These are phyloP conservation scores for Nebria ingens DNA, from an alignment of 1,140 invertebrate species.

Conservation along the genomic window DNA sequence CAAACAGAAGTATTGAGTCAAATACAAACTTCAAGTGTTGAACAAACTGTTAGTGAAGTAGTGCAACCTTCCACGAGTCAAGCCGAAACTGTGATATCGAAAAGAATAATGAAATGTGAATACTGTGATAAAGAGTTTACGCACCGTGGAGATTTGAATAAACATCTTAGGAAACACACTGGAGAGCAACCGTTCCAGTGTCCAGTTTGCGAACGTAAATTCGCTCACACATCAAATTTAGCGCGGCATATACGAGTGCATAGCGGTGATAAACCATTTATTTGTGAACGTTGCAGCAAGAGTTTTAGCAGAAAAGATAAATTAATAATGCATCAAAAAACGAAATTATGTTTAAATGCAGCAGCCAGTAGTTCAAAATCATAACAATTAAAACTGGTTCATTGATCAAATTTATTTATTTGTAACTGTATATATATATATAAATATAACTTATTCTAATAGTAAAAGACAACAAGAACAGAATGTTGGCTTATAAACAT, in stretches of 20 bases:
- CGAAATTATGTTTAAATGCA: constrained; percentile 22
- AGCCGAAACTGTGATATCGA: neutral
- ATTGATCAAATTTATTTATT: constrained; percentile 1
- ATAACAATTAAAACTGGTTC: neutral
- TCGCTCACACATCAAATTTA: constrained; percentile 56
- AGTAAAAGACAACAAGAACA: too few relatives aligned
- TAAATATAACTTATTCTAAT: neutral
- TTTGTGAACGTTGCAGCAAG: constrained; percentile 55
- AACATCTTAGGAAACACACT: constrained; percentile 62
- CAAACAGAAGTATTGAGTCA: neutral
- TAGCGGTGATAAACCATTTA: constrained; percentile 49
- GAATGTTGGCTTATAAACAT: too few relatives aligned
- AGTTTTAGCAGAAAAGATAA: constrained; percentile 59
- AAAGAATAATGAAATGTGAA: constrained; percentile 18
- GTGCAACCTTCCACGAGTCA: neutral
- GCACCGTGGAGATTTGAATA: constrained; percentile 32
- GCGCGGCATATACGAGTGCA: constrained; percentile 52
- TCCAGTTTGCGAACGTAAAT: constrained; percentile 58
- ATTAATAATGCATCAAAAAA: constrained; percentile 42
- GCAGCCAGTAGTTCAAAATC: neutral
- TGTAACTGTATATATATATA: constrained; percentile 2
- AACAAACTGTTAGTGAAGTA: neutral
- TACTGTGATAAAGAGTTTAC: constrained; percentile 29
- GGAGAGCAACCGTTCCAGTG: constrained; percentile 67
- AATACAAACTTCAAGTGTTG: neutral